Conservation (phyloP, 2,797 vertebrate genomes). For the Aotus griseimembra region DNA sequence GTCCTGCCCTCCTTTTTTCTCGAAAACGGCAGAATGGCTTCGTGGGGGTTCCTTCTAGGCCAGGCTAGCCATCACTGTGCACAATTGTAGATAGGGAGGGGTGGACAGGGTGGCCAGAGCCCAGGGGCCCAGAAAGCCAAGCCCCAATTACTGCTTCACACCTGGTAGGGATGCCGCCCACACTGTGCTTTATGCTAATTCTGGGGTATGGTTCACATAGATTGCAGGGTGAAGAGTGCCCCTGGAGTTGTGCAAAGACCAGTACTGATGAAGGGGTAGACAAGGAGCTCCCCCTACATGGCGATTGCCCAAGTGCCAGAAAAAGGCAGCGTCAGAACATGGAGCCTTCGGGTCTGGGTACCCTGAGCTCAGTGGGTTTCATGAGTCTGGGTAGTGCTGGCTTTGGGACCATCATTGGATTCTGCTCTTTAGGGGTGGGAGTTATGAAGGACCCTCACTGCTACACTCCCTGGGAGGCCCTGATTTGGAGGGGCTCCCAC, state of each 20-base stretch:
- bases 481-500: neutral
- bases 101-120: neutral
- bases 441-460: neutral
- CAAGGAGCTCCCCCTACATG: rapidly evolving
- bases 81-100: neutral
- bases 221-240: neutral
- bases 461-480: neutral
- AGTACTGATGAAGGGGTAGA: neutral
- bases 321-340: neutral
- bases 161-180: neutral
- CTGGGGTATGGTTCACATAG: neutral
- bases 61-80: neutral
- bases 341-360: neutral
- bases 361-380: neutral
- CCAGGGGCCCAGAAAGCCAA: neutral
- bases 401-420: neutral
- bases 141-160: neutral
- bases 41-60: neutral
- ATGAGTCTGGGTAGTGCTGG: neutral
- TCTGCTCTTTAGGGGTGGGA: neutral
- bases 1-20: neutral
- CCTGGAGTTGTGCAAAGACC: neutral
- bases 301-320: neutral
- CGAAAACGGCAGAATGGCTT: neutral
- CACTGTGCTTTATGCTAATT: neutral